Base-by-base conservation (phyloP, 2,888 invertebrate genomes). In the Linyphia triangularis region DNA sequence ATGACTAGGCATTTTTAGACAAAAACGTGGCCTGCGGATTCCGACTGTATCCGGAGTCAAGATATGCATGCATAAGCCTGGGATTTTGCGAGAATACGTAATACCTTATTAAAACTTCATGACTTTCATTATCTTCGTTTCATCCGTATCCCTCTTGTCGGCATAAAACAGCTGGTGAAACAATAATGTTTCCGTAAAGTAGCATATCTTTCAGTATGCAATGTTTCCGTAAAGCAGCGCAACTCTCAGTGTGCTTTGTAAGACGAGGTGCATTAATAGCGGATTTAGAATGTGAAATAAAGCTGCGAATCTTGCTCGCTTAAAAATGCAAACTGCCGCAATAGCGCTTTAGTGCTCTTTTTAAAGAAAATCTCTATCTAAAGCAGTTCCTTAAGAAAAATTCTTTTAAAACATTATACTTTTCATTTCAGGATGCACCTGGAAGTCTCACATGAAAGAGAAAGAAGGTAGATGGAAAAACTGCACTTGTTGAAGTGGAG, bases 31-130 rank as follows among this genome's bases (percentile, higher is more conserved):
- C 40, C 37, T 28, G 26, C 19, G 43, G 30, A 43, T 79, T 30
- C 33, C 57, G 19, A 57, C 30, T 30, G 57, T 51, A 75, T 75
- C 73, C 73, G 73, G 73, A 30, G 57, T 75, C 59, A 57, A 30
- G 59, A 33, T 26, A 59, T 33, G 24, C 51, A n/a, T 37, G 61
- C 63, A 22, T 40, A 77, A 77, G 77, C 77, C 61, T n/a, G 24
- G 77, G 77, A 61, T 63, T 40, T 77, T 63, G 40, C 43, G 67
- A 43, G 78, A 79, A 79, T 79, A 67, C 65, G 78, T 79, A 79
- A 79, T 79, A 79, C 78, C 78, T 79, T 79, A 79, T 79, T 79
- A 79, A 79, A 79, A 79, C 78, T 79, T 79, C 78, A 79, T 65
- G 78, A 67, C 43, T 67, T 79, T 79, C 78, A 79, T 79, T 65